Base-by-base conservation (phyloP, 2,113 vertebrate genomes). In the Myocastor coypus region DNA sequence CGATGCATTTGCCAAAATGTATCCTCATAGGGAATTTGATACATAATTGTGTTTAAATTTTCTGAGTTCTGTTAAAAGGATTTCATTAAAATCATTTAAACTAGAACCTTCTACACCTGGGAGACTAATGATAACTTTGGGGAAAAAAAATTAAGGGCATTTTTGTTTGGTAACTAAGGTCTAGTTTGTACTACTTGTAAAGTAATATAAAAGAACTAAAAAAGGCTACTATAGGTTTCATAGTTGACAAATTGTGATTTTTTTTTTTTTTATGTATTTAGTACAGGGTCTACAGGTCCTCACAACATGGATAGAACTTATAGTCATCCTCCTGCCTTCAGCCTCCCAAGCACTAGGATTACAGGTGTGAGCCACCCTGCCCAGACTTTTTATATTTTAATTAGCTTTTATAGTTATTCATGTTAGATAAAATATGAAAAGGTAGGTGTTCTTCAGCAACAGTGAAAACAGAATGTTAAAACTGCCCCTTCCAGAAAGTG, bases 71-170 rank as follows among this genome's bases (percentile, higher is more conserved):
- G 10, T 59, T 30, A 40, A 83, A 77, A 88, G 34, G 4, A 22
- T 94, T 92, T 19, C 22, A 63, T 71, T 91, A 83, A 42, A 26
- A 42, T 75, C 16, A 42, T 77, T 85, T 94, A 63, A 83, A 78
- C n/a, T 83, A 69, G 6, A 66, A 92, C 0, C 24, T 28, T 52
- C 7, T 52, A 3, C 10, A n/a, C 40, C n/a, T 34, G 5, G 22
- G 73, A 71, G n/a, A 8, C 69, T 40, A 6, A 50, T 66, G 55
- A 69, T 63, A 28, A 87, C 37, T 22, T 77, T 50, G 50, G 8
- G n/a, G n/a, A n/a, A 9, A 63, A 96, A 13, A 19, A 96, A 95
- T 20, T 57, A 57, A 82, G 20, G 55, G 0, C 8, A 82, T 16
- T 28, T 28, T 85, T 55, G 1, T 80, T 91, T 92, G 59, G 3